phyloP scores from a whole-genome alignment of 1,140 invertebrate genomes.

The Anastrepha ludens region DNA sequence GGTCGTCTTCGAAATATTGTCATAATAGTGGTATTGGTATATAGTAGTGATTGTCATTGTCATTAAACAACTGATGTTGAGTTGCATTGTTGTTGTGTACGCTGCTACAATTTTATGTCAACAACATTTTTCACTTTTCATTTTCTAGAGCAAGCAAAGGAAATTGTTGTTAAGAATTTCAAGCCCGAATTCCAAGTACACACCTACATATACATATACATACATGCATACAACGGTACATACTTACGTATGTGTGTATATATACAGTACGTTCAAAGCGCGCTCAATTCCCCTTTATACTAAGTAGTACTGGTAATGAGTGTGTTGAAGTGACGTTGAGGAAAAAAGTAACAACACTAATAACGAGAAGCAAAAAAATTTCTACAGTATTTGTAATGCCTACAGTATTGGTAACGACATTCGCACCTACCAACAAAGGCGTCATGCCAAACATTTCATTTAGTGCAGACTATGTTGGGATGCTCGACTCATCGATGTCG shows the following conservation, averaged over 20 bases:
- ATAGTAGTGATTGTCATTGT: background rate
- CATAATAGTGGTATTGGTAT: background rate
- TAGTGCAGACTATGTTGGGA: background rate
- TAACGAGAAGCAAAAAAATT: background rate
- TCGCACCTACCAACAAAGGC: slow-evolving; percentile 21
- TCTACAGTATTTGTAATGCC: background rate
- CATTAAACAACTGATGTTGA: background rate
- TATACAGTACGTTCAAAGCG: background rate
- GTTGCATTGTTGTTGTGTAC: background rate
- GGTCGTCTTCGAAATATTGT: background rate
- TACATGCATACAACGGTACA: background rate
- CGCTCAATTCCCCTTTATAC: slow-evolving; percentile 11
- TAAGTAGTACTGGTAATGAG: background rate
- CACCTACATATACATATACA: background rate
- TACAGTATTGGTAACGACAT: slow-evolving; percentile 1
- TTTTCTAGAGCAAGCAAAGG: slow-evolving; percentile 56
- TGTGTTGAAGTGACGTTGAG: background rate
- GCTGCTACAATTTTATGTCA: slow-evolving; percentile 33
- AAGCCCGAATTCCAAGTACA: slow-evolving; percentile 8
- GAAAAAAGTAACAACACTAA: background rate
- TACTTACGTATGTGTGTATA: background rate
- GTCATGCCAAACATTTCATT: slow-evolving; percentile 20
- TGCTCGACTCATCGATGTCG: slow-evolving; percentile 34
- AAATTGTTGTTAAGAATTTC: slow-evolving; percentile 49
- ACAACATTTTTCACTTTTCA: slow-evolving; percentile 57